Conservation (phyloP, 2,797 vertebrate species). For the Manis javanica region DNA sequence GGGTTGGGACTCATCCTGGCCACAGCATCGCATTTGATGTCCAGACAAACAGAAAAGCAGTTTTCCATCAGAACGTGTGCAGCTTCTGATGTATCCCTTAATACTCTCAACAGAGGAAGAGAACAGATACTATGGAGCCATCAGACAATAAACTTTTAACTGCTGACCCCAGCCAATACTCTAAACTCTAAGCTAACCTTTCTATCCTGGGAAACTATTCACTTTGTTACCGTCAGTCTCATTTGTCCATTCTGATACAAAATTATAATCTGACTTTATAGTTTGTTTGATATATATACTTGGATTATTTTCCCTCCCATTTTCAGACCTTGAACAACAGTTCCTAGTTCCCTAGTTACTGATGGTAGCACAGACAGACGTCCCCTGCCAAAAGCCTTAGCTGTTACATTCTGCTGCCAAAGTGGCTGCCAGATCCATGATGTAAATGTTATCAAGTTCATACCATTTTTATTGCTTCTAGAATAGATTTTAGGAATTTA, state of each 20-base stretch:
- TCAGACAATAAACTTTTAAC: not conserved
- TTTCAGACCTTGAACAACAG: not conserved
- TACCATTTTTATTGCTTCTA: not conserved
- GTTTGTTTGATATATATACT: not conserved
- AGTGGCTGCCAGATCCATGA: not conserved
- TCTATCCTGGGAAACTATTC: not conserved
- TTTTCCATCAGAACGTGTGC: not conserved
- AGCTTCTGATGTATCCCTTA: not conserved
- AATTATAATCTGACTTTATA: not conserved
- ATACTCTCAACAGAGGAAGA: not conserved
- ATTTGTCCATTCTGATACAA: not conserved
- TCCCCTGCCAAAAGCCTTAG: not conserved
- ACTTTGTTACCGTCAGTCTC: not conserved
- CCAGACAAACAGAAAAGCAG: not conserved
- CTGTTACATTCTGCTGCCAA: not conserved
- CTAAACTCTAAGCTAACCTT: not conserved
- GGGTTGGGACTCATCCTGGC: not conserved
- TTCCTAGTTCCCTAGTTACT: not conserved
- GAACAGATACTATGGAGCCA: not conserved
- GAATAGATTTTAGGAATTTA: not conserved
- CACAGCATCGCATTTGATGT: not conserved
- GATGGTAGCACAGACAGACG: not conserved
- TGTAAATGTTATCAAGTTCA: not conserved
- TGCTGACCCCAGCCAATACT: not conserved
- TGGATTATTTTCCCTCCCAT: not conserved